phyloP scores from a whole-genome alignment of 2,113 vertebrate species.

The Ciconia boyciana region DNA sequence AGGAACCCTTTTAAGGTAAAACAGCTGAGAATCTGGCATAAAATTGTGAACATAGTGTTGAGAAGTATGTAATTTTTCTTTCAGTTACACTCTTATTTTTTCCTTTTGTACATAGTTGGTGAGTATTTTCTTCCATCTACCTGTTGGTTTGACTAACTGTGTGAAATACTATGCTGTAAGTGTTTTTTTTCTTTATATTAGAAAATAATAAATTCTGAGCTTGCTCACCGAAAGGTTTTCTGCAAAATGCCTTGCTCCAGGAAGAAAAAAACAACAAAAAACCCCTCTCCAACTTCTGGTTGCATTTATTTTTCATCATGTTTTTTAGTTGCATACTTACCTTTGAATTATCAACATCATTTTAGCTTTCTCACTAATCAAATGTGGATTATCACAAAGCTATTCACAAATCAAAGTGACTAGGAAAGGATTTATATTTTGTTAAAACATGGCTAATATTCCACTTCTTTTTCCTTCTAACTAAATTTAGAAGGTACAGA shows the following conservation, averaged over 20 bases:
- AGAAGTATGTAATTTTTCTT: neutral
- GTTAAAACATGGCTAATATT: slow-evolving; percentile 30
- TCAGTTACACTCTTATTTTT: neutral
- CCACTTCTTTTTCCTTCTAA: neutral
- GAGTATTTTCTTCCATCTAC: neutral
- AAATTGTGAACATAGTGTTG: neutral
- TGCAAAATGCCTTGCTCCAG: neutral
- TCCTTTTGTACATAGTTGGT: neutral
- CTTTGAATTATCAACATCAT: slow-evolving; percentile 1
- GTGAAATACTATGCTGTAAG: neutral
- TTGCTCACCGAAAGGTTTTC: neutral
- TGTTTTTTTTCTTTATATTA: neutral
- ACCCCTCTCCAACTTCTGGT: neutral
- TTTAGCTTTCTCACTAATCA: slow-evolving; percentile 13
- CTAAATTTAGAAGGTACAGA: slow-evolving; percentile 49
- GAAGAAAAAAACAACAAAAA: neutral
- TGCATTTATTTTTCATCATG: slow-evolving; percentile 3
- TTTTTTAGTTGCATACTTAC: slow-evolving; percentile 23
- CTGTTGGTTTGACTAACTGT: neutral
- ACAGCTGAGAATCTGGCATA: neutral
- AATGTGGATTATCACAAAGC: slow-evolving; percentile 35
- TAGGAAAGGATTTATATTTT: slow-evolving; percentile 23
- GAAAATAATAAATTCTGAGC: neutral
- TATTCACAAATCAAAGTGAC: slow-evolving; percentile 44
- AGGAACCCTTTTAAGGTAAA: neutral